Evolutionary conservation across 1,140 invertebrate species (phyloP).

Genomic region (Anagrus nilaparvatae): DNA sequence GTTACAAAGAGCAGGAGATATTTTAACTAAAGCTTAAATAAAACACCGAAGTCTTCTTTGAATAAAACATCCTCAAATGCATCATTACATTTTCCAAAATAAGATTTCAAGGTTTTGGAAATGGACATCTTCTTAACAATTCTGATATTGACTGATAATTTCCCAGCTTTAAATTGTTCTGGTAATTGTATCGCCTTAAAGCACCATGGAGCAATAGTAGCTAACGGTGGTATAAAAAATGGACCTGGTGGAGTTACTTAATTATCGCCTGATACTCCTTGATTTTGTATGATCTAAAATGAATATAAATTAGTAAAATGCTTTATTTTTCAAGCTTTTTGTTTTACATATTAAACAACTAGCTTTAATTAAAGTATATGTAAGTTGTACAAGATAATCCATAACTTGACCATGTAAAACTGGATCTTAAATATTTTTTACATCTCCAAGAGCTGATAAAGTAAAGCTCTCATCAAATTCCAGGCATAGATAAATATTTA

Average conservation of each 20-base stretch:
- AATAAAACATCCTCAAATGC: no score
- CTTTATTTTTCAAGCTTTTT: no score
- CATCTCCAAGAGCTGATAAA: conserved; percentile 87
- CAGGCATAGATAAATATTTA: no score
- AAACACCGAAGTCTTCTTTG: no score
- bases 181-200: conserved; percentile 59
- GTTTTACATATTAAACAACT: conserved; percentile 15
- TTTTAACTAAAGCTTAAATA: no score
- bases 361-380: conserved; percentile 78
- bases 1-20: no score
- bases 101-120: no score
- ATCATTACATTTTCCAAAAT: no score
- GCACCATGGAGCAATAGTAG: conserved; percentile 81
- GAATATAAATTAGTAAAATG: conserved; percentile 8
- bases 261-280: conserved; percentile 68
- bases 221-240: conserved; percentile 67
- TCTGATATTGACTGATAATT: no score
- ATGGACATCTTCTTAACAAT: no score
- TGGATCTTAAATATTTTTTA: conserved; percentile 81
- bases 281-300: conserved; percentile 57
- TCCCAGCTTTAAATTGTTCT: conserved; percentile 51
- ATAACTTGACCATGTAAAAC: conserved; percentile 82
- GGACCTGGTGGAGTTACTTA: conserved; percentile 58
- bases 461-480: no score
- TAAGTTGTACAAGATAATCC: conserved; percentile 84